Base-by-base conservation (phyloP, 2,888 invertebrate species). In the Taenaris catops region DNA sequence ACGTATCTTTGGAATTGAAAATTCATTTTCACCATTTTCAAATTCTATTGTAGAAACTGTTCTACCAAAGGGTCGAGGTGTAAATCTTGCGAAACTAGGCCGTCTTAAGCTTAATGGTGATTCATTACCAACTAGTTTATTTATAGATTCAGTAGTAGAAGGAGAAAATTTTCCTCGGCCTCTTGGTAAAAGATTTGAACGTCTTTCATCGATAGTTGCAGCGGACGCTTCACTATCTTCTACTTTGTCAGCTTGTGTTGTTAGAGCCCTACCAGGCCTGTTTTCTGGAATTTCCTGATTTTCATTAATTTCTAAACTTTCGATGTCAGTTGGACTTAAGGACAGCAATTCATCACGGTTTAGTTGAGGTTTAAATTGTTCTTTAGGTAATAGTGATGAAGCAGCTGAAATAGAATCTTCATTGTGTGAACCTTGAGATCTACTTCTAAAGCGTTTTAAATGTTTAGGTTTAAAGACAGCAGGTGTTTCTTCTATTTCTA, bases 271-370 rank as follows among this genome's bases (percentile, higher is more conserved):
- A 12, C 53, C 50, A 31, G 69, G 65, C 7, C 7, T 3, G 55
- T 17, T 63, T 55, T 47, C 48, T 35, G 53, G 62, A 49, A 58
- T 35, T 26, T 57, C 51, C 12, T 49, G 44, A 38, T 46, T 48
- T 41, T 59, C 58, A 31, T 53, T 38, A 10, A 53, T 62, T 44
- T 67, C 62, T 41, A 58, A 63, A 4, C 53, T 46, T 34, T 69
- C 69, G 5, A 65, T 44, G 48, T 90, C 90, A 9, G 83, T 65
- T 0, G 89, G 86, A 1, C 88, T 89, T 25, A 90, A 59, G 1
- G 89, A 89, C 25, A 88, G 70, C 7, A 88, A 53, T 58, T 90
- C 90, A 39, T 88, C 84, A n/a, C 49, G 70, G 39, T 41, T 67
- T n/a, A 74, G 34, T 43, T 58, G 60, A 7, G 80, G 69, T 44